Conservation (phyloP, 2,888 invertebrate species). For the Tolmerus cingulatus region DNA sequence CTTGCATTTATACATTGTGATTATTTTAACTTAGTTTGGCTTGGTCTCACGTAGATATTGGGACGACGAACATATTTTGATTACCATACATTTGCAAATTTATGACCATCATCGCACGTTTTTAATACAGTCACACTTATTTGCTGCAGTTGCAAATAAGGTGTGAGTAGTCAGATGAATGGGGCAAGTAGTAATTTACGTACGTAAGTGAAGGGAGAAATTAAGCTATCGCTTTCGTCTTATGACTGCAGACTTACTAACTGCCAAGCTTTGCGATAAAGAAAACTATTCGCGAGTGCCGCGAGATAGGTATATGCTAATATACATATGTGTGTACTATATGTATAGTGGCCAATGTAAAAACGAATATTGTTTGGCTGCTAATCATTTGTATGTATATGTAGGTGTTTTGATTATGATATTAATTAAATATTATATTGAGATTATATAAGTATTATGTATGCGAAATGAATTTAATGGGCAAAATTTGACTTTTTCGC, state of each 20-base stretch:
- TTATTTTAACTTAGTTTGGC: not conserved
- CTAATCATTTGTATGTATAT: not conserved
- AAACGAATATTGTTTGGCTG: not conserved
- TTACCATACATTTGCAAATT: constrained; percentile 1
- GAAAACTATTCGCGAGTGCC: not conserved
- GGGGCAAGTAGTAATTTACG: not conserved
- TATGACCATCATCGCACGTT: not conserved
- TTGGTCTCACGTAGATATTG: not conserved
- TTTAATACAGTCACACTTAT: not conserved
- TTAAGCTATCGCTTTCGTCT: not conserved
- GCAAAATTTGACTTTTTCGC: not conserved
- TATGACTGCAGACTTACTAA: not conserved
- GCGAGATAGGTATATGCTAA: not conserved
- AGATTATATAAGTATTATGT: not conserved
- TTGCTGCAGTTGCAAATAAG: not conserved
- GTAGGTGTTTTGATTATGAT: not conserved
- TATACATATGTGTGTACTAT: too few species aligned
- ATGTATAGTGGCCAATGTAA: not conserved
- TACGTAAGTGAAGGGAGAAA: not conserved
- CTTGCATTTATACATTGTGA: constrained; percentile 39
- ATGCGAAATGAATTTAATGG: not conserved
- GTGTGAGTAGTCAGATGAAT: not conserved
- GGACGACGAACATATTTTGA: not conserved
- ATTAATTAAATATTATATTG: not conserved
- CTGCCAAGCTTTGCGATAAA: not conserved